Conservation (phyloP, 2,797 vertebrate genomes). For the Squalus acanthias region DNA sequence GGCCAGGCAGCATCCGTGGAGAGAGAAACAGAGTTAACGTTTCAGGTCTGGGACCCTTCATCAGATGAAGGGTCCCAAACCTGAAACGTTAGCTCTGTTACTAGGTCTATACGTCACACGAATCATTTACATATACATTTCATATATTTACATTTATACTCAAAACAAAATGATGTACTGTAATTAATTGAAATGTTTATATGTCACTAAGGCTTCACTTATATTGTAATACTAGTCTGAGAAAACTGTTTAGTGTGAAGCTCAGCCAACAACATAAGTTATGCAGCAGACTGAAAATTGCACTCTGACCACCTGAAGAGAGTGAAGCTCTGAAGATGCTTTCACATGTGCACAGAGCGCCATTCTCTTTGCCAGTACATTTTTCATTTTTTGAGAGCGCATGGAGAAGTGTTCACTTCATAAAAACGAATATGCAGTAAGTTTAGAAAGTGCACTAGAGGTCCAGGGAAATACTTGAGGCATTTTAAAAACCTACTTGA, state of each 20-base stretch:
- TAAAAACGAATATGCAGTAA: neutral
- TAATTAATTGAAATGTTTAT: slow-evolving; percentile 1
- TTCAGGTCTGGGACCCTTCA: too few species aligned
- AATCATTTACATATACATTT: neutral
- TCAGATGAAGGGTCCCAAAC: too few species aligned
- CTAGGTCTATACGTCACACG: neutral
- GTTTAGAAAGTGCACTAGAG: neutral
- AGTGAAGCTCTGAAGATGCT: neutral
- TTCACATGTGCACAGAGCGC: neutral
- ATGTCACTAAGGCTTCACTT: neutral
- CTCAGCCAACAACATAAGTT: neutral
- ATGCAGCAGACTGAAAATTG: neutral
- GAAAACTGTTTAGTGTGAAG: neutral
- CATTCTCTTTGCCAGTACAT: neutral
- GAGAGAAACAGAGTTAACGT: too few species aligned
- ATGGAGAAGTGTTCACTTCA: slow-evolving; percentile 17
- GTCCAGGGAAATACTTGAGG: neutral
- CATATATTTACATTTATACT: neutral
- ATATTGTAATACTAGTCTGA: neutral
- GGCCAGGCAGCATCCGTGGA: too few species aligned
- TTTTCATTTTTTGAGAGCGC: neutral
- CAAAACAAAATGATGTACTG: neutral
- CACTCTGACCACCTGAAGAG: neutral
- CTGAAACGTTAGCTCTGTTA: too few species aligned
- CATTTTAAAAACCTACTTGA: neutral